phyloP scores from a whole-genome alignment of 2,888 invertebrate species.

The Ectropis crepuscularia region DNA sequence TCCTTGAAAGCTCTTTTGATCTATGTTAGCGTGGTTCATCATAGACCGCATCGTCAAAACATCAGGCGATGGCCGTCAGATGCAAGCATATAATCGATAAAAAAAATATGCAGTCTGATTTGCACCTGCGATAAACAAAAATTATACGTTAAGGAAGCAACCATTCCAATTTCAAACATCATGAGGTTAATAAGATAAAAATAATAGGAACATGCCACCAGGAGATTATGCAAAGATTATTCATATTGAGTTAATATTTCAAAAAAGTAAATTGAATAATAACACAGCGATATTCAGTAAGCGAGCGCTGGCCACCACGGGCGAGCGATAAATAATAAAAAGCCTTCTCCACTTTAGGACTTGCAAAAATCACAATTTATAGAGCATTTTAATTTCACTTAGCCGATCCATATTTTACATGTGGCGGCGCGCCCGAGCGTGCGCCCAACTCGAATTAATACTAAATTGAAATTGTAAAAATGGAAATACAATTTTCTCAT shows the following conservation, averaged over 20 bases:
- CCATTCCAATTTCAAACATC: conserved; percentile 22
- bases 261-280: conserved; percentile 81
- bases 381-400: conserved; percentile 85
- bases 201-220: conserved; percentile 39
- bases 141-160: conserved; percentile 17
- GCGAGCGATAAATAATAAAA: conserved; percentile 82
- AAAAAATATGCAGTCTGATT: too few relatives aligned
- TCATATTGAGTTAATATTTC: conserved; percentile 71
- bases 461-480: conserved; percentile 85
- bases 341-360: conserved; percentile 85
- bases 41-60: too few relatives aligned
- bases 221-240: conserved; percentile 56
- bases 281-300: conserved; percentile 79
- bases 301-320: conserved; percentile 74
- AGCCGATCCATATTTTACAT: conserved; percentile 85
- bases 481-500: conserved; percentile 84
- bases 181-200: conserved; percentile 36
- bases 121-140: conserved; percentile 12
- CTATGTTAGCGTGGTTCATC: too few relatives aligned
- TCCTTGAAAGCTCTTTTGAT: too few relatives aligned
- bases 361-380: conserved; percentile 85
- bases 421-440: conserved; percentile 80
- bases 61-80: too few relatives aligned
- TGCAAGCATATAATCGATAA: too few relatives aligned
- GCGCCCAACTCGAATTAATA: conserved; percentile 82